Evolutionary conservation across 2,797 vertebrate genomes (phyloP), one percentile per base, ranked within the genome.

Genomic region (Mergus octosetaceus): DNA sequence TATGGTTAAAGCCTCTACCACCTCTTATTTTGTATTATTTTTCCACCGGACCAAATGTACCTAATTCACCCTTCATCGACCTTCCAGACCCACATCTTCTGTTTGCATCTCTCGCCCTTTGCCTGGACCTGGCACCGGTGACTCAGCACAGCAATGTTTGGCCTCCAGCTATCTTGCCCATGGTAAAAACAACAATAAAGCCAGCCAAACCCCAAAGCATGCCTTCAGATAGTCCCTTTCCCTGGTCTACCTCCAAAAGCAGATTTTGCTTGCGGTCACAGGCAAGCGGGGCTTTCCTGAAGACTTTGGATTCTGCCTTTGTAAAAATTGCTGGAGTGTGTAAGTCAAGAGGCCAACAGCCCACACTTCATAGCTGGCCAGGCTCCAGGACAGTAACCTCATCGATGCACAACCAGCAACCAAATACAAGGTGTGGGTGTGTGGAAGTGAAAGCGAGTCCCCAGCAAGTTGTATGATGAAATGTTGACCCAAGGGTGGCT

Each of bases 21-120:
- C n/a, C 43, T 36, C 0, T 60, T 28, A 39, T 45, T 47, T 38
- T 30, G 12, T 17, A 11, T 36, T 61, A 10, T 47, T 30, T 71
- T 77, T 61, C 72, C 45, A 41, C 78, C 75, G 25, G 34, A 84
- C 14, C 36, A 49, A 89, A 56, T 5, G 22, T 6, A 13, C 68
- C 17, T 75, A 38, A 30, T 5, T 41, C 45, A 24, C n/a, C 27
- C 64, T 53, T 57, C 11, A 18, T 25, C 7, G 21, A 24, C 61
- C 36, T 86, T 66, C 54, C 54, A 69, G 80, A 65, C 41, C 24
- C 0, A 0, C 60, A 49, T 79, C 78, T 71, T 85, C 25, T 92
- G 61, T 95, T 94, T 93, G 69, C 65, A 65, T 54, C 85, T 85
- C 87, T 89, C 54, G 72, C 45, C 54, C 45, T 85, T 73, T 95